A percentile compares a stretch with the other conserved stretches of the same genome.
These are phyloP conservation scores for Osmerus mordax DNA, from an alignment of 2,113 vertebrate genomes.

Conservation along the genomic window DNA sequence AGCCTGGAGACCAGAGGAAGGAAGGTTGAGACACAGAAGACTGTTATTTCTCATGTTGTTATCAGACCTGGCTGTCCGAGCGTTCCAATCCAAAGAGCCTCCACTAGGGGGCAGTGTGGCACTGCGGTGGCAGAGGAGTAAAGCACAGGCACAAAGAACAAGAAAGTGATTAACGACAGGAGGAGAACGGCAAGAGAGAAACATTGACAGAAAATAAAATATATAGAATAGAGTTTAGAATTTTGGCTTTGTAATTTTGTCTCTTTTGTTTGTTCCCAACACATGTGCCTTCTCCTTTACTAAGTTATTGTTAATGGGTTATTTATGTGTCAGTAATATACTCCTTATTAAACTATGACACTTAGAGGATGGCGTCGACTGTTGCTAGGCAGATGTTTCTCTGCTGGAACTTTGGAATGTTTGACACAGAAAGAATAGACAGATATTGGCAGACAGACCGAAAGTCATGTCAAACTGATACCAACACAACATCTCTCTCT, in stretches of 20 bases:
- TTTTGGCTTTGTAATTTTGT: constrained; percentile 4
- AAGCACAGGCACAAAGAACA: constrained; percentile 17
- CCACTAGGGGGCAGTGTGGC: not conserved
- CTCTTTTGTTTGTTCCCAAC: constrained; percentile 14
- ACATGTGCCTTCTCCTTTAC: constrained; percentile 38
- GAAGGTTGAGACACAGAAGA: not conserved
- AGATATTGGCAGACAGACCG: not conserved
- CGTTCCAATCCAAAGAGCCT: not conserved
- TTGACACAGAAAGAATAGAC: not conserved
- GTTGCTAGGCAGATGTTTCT: not conserved
- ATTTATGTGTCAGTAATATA: not conserved
- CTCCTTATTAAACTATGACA: constrained; percentile 14
- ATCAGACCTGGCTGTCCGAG: not conserved
- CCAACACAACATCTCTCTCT: no score
- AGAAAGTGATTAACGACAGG: constrained; percentile 33
- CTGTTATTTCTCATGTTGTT: not conserved
- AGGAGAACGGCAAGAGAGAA: constrained; percentile 10
- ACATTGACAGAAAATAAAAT: not conserved
- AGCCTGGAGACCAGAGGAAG: constrained; percentile 8
- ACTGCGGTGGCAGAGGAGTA: not conserved
- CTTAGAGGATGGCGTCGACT: constrained; percentile 18
- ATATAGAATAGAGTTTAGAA: not conserved
- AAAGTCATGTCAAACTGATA: not conserved
- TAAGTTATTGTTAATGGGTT: constrained; percentile 23
- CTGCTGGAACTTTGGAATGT: not conserved